phyloP scores from a whole-genome alignment of 2,797 vertebrate genomes.

The Hoplostethus mediterraneus region DNA sequence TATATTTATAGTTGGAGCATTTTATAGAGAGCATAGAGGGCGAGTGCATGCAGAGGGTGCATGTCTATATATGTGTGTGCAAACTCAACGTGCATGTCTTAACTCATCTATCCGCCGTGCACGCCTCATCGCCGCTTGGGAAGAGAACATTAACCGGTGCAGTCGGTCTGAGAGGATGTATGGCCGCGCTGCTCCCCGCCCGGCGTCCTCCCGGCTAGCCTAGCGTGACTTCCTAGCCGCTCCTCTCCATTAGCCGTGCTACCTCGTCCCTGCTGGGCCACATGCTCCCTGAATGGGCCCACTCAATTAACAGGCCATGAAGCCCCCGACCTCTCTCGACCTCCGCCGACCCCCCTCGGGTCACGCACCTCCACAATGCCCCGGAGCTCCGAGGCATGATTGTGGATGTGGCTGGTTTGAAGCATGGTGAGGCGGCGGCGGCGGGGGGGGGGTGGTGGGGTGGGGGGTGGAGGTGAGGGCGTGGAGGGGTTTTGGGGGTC shows the following conservation, averaged over 20 bases:
- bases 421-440: background rate
- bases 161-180: no score
- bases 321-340: constrained; percentile 58
- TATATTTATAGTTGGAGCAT: no score
- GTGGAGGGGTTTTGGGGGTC: constrained; percentile 9
- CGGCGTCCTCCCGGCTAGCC: constrained; percentile 1
- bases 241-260: constrained; percentile 8
- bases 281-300: constrained; percentile 66
- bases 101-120: no score
- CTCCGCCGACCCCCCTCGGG: constrained; percentile 39
- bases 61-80: no score
- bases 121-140: background rate
- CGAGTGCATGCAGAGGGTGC: no score
- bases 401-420: constrained; percentile 41
- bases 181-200: background rate
- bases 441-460: background rate
- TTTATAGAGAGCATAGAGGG: no score
- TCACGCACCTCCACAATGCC: constrained; percentile 53
- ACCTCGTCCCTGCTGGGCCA: constrained; percentile 52
- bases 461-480: constrained; percentile 45
- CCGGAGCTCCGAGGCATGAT: constrained; percentile 36
- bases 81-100: no score
- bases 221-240: constrained; percentile 37
- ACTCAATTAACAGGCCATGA: constrained; percentile 74
- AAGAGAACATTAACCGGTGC: background rate